A percentile compares a stretch with the other conserved stretches of the same genome.
phyloP scores from a whole-genome alignment of 1,140 invertebrate species.

The Nylanderia fulva region DNA sequence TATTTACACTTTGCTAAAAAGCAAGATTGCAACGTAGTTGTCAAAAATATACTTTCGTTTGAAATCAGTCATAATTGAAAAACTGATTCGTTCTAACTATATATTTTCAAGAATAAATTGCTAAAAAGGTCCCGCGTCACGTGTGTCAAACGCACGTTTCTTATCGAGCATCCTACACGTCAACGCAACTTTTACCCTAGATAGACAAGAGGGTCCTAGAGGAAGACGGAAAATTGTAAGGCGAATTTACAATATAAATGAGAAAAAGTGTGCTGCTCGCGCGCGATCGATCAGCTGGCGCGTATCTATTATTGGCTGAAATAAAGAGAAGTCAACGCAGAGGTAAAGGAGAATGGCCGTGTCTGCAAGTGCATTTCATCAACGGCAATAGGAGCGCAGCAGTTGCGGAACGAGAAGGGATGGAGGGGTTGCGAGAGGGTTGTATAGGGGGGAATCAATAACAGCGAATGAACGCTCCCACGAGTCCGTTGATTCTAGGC shows the following conservation, averaged over 20 bases:
- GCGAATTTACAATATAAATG: constrained; percentile 78
- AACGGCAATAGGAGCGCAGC: constrained; percentile 71
- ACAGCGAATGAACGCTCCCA: constrained; percentile 73
- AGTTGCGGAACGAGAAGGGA: constrained; percentile 1
- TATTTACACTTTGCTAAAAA: neutral
- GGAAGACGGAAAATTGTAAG: constrained; percentile 1
- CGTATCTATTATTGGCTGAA: constrained; percentile 78
- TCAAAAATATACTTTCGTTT: neutral
- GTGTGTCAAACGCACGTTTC: constrained; percentile 7
- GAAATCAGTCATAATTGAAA: neutral
- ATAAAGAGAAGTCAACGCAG: constrained; percentile 76
- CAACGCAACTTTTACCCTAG: constrained; percentile 24
- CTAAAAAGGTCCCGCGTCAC: constrained; percentile 1
- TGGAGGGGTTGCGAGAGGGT: constrained; percentile 47
- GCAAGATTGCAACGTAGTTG: neutral
- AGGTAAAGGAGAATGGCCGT: constrained; percentile 64
- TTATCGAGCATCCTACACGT: neutral
- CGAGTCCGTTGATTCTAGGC: constrained; percentile 74
- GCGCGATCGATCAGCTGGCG: constrained; percentile 75
- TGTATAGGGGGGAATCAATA: constrained; percentile 71
- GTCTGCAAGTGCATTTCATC: constrained; percentile 81
- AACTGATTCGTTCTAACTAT: neutral
- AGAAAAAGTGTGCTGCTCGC: constrained; percentile 70
- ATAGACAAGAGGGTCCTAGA: neutral
- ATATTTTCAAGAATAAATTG: neutral